Base-by-base conservation (phyloP, 2,888 invertebrate species). In the Heterodera filipjevi region DNA sequence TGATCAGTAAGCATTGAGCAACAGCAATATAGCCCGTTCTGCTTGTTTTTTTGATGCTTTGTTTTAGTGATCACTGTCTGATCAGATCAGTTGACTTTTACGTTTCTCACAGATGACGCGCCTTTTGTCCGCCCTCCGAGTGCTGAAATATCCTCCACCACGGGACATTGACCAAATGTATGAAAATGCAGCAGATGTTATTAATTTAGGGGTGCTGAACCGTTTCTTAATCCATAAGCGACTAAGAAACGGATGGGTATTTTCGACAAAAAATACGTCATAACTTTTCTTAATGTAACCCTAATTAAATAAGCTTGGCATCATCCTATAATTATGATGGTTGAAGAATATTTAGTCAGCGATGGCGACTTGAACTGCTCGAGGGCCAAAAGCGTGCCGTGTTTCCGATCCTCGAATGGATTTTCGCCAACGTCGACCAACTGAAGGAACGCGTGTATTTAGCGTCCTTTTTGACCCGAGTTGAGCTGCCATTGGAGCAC, bases 361-460 rank as follows among this genome's bases (percentile, higher is more conserved):
- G 90, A 44, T 92, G 93, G 88, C 90, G 92, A n/a, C 92, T 92
- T 84, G 92, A 92, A n/a, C 88, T 93, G 66, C 92, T 93, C 0
- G 92, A 92, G 77, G 95, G 94, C 30, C 93, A 94, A 84, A 92
- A 94, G 74, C 92, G 92, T 83, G 92, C 93, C 0, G 92, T 95
- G 75, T 93, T 94, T 89, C 93, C 94, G 19, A 93, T 94, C 77
- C 89, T 95, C 75, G 92, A 93, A 89, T 95, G 95, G 94, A 91
- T 95, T 14, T 91, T 95, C 33, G 92, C 92, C 22, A 93, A 93
- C 84, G 92, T 93, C 79, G 92, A 93, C 2, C 93, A 93, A 83
- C 92, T 94, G 44, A 93, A 93, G 89, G 94, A 94, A 86, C 92
- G 95, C 76, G 94, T 94, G 0, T 95, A 95, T 90, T 49, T 76